These are phyloP conservation scores for Lepus europaeus DNA, from an alignment of 2,113 vertebrate species.

Conservation along the genomic window DNA sequence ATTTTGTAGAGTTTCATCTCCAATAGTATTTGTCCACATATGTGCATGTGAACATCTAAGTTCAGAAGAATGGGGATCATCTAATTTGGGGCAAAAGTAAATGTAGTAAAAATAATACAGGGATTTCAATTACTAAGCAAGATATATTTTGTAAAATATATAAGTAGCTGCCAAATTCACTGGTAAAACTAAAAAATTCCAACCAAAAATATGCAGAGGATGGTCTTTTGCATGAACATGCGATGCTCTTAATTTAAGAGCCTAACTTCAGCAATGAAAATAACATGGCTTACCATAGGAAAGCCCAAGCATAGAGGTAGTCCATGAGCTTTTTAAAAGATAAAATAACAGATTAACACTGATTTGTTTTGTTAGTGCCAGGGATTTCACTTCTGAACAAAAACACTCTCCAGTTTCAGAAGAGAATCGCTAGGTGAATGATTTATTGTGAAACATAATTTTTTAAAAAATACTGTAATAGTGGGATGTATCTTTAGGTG, in stretches of 20 bases:
- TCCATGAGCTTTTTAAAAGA: background rate
- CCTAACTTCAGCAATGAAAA: constrained; percentile 9
- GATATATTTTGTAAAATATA: constrained; percentile 40
- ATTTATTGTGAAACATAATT: background rate
- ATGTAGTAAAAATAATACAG: constrained; percentile 11
- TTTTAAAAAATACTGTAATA: background rate
- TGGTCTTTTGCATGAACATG: background rate
- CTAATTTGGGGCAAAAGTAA: constrained; percentile 37
- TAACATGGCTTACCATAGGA: background rate
- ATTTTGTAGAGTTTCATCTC: constrained; percentile 11
- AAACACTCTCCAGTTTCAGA: background rate
- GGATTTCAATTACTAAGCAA: constrained; percentile 37
- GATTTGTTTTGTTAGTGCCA: background rate
- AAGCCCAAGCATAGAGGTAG: background rate
- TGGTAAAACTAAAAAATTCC: constrained; percentile 37
- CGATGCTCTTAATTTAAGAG: background rate
- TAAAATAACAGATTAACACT: background rate
- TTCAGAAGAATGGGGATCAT: background rate
- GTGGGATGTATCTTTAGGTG: background rate
- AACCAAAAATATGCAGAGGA: background rate
- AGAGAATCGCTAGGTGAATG: background rate
- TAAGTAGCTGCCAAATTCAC: background rate
- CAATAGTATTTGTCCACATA: constrained; percentile 7
- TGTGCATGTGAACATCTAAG: background rate
- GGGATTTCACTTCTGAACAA: background rate